These are phyloP conservation scores for Drosophila yakuba DNA, from an alignment of 1,140 invertebrate genomes.

Conservation along the genomic window DNA sequence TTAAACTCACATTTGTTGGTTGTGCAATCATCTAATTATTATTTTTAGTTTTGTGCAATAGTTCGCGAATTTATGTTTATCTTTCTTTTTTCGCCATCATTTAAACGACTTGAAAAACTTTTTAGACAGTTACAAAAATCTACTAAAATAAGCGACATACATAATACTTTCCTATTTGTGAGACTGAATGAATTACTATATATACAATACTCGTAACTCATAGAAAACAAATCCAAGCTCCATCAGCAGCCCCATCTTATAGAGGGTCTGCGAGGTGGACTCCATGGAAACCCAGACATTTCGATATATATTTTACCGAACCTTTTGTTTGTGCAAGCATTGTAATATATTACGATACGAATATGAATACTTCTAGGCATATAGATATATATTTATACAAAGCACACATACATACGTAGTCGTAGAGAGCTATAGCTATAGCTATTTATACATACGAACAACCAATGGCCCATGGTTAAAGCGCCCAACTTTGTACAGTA, in stretches of 20 bases:
- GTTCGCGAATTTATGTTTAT: constrained; percentile 1
- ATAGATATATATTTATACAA: constrained; percentile 51
- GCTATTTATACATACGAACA: constrained; percentile 44
- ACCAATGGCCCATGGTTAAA: constrained; percentile 41
- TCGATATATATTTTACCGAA: constrained; percentile 49
- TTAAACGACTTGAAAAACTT: constrained; percentile 3
- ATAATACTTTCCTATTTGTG: constrained; percentile 82
- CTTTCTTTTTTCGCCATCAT: constrained; percentile 12
- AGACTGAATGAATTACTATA: constrained; percentile 80
- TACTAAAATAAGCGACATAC: constrained; percentile 41
- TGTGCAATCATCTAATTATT: constrained; percentile 42
- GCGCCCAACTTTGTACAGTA: constrained; percentile 75
- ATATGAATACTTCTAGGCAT: constrained; percentile 22
- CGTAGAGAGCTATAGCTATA: constrained; percentile 49
- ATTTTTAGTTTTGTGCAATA: constrained; percentile 40
- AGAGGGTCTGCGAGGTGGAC: neutral
- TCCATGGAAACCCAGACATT: constrained; percentile 31
- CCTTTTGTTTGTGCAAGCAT: constrained; percentile 45
- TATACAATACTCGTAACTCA: constrained; percentile 68
- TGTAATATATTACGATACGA: constrained; percentile 44
- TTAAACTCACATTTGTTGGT: constrained; percentile 48
- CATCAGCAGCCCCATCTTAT: neutral
- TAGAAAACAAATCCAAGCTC: constrained; percentile 26
- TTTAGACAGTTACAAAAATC: constrained; percentile 21
- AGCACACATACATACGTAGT: constrained; percentile 43